A percentile compares a stretch with the other conserved stretches of the same genome.
Conservation (phyloP, 92 coral and sea anemone genomes). For the Pocillopora meandrina region DNA sequence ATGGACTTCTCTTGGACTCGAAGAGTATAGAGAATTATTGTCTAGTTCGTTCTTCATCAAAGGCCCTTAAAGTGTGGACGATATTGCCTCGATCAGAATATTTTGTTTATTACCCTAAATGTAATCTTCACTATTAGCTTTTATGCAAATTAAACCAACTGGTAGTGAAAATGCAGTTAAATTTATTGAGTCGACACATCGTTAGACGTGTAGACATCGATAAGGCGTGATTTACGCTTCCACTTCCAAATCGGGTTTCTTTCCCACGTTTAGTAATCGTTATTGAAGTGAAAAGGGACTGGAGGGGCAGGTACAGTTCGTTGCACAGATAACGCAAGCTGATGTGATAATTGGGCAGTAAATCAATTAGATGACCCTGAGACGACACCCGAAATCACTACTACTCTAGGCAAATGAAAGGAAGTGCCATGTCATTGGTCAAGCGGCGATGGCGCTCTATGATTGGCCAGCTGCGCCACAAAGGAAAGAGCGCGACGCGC, state of each 20-base stretch:
- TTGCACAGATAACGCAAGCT: slow-evolving; percentile 15
- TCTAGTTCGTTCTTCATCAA: background rate
- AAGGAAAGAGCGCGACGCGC: slow-evolving; percentile 64
- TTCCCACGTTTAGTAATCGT: slow-evolving; percentile 33
- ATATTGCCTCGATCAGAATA: background rate
- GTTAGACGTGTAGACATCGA: background rate
- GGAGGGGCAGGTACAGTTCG: background rate
- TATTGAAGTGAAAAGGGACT: background rate
- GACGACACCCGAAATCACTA: slow-evolving; percentile 30
- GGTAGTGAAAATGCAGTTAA: background rate
- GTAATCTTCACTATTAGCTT: background rate
- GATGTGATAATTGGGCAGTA: slow-evolving; percentile 48
- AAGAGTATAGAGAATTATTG: background rate
- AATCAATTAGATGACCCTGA: slow-evolving; percentile 21
- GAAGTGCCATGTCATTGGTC: slow-evolving; percentile 53
- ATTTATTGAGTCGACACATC: background rate
- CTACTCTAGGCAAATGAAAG: slow-evolving; percentile 19
- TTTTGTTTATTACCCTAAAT: slow-evolving; percentile 6
- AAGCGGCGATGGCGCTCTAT: slow-evolving; percentile 42
- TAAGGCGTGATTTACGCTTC: background rate
- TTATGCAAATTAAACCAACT: background rate
- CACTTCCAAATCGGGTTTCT: background rate
- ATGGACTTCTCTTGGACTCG: background rate
- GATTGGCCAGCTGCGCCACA: slow-evolving; percentile 64
- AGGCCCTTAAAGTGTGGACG: background rate